A percentile compares a stretch with the other conserved stretches of the same genome.
Conservation (phyloP, 1,140 invertebrate genomes). For the Lucilia sericata region DNA sequence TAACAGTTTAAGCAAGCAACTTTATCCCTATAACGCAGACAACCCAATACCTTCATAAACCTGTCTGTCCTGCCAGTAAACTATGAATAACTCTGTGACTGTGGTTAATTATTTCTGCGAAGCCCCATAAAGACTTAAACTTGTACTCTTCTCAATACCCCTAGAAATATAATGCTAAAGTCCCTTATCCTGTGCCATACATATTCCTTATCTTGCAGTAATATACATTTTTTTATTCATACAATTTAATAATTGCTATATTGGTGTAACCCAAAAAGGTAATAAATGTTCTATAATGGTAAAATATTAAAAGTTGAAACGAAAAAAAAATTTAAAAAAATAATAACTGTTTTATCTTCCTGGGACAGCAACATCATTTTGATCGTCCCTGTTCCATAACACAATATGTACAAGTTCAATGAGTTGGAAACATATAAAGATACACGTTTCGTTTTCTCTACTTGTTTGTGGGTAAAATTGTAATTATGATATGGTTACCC, state of each 20-base stretch:
- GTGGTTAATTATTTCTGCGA: constrained; percentile 23
- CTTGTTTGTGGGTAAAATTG: not conserved
- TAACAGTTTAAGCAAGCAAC: not conserved
- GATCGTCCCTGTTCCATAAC: not conserved
- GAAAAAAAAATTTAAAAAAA: no score
- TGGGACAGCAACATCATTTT: not conserved
- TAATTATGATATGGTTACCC: not conserved
- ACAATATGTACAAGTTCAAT: constrained; percentile 1
- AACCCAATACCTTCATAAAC: no score
- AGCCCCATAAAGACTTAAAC: not conserved
- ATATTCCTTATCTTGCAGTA: not conserved
- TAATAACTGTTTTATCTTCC: no score
- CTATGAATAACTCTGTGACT: not conserved
- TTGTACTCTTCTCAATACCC: no score
- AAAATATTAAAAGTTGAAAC: not conserved
- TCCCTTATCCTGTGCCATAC: not conserved
- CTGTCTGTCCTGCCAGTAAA: not conserved
- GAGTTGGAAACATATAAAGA: not conserved
- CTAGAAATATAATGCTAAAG: not conserved
- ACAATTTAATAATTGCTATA: no score
- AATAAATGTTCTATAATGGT: not conserved
- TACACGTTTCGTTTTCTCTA: not conserved
- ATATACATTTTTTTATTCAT: not conserved
- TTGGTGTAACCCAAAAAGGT: not conserved
- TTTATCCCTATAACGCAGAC: no score